Conservation (phyloP, 2,797 vertebrate genomes). For the Schizothorax lantsangensis region DNA sequence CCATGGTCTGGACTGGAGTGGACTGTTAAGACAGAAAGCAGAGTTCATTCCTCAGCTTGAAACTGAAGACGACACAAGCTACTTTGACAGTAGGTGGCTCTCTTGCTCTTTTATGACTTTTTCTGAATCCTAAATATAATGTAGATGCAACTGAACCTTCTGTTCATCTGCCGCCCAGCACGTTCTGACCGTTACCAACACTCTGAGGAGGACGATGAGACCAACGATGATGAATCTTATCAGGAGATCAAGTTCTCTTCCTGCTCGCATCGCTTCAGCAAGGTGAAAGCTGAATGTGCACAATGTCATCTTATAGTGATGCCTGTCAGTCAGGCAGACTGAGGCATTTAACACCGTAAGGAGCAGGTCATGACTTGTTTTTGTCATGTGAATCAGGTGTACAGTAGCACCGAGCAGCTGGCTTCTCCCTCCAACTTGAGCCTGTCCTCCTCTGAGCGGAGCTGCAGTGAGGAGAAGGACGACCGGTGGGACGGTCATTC, state of each 20-base stretch:
- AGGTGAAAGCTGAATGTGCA: conserved; percentile 76
- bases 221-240: conserved; percentile 92
- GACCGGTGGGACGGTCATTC: conserved; percentile 76
- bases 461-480: conserved; percentile 91
- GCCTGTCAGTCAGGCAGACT: neutral
- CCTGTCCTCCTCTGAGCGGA: conserved; percentile 85
- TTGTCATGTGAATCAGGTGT: conserved; percentile 83
- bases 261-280: conserved; percentile 97
- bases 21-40: conserved; percentile 93
- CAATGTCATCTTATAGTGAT: neutral
- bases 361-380: conserved; percentile 2
- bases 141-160: conserved; percentile 15
- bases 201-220: conserved; percentile 92
- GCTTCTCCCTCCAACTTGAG: conserved; percentile 86
- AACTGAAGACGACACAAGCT: conserved; percentile 95
- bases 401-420: conserved; percentile 96
- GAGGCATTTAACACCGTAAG: neutral
- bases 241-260: conserved; percentile 96
- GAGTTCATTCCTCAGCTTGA: conserved; percentile 98
- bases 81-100: conserved; percentile 92
- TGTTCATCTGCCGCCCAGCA: conserved; percentile 73
- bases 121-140: neutral
- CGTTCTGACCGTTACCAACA: conserved; percentile 94
- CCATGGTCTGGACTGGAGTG: conserved; percentile 91
- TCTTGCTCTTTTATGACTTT: conserved; percentile 12